Evolutionary conservation across 2,797 vertebrate species (phyloP), one percentile per base, ranked within the genome.

Genomic region (Streptopelia turtur): DNA sequence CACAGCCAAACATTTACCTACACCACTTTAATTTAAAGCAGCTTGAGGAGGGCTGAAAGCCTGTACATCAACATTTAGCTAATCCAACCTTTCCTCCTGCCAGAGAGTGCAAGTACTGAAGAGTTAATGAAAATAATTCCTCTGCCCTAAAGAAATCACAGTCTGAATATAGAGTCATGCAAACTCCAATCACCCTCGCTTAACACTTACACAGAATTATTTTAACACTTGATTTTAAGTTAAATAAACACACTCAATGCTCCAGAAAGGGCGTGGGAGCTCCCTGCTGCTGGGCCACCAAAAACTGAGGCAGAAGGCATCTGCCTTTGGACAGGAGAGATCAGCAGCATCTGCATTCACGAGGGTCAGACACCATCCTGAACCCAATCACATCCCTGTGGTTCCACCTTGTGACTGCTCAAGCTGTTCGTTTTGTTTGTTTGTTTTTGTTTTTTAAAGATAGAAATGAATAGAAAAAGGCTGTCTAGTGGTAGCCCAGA

Each of bases 51-150:
- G 60, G 49, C 81, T 89, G 71, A 13, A 59, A 83, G 75, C 17
- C 89, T 4, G 10, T 82, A 72, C 25, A 2, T 91, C 91, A 93
- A 92, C 93, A 93, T 74, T 31, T 31, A 70, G 78, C 82, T 93
- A 93, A 96, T 95, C 93, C 82, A 83, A 91, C 93, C 89, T 85
- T 95, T 94, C 94, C 94, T 94, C 75, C 87, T 93, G 60, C 89
- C 94, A 89, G 30, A 41, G 13, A 86, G 66, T 79, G 70, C 35
- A 31, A 79, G 89, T 30, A 31, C 47, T 9, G 78, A 96, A 89
- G 91, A 87, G 96, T 95, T 95, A 91, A 96, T 11, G 55, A 81
- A 93, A 95, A 75, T 68, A 89, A 84, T 82, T 89, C 74, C 55
- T 63, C 84, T 92, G 77, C 63, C 86, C 92, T 79, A 52, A 95